Evolutionary conservation across 2,888 invertebrate species (phyloP), one percentile per base, ranked within the genome.

Genomic region (Hesperia comma): DNA sequence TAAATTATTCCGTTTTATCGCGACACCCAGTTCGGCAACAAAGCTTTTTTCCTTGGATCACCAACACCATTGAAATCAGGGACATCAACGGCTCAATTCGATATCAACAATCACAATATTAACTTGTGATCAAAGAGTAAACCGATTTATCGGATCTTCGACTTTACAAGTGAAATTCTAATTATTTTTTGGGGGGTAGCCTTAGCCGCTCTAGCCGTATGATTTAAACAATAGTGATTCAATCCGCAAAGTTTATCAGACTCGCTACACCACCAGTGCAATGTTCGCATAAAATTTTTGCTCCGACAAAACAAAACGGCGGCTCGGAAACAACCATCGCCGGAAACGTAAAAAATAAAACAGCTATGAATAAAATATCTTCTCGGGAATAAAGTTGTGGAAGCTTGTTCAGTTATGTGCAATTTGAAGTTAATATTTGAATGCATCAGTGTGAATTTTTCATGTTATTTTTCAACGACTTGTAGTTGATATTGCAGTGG

Each of bases 351-450:
- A 55, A 54, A 56, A 56, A 56, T 56, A 56, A 56, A 21, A 40
- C 14, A 21, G 56, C 57, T 17, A 57, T 57, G 41, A 57, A 57
- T 57, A 57, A 57, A 26, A 57, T 57, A 41, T 57, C 21, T 41
- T 26, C 41, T 7, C 26, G 40, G 14, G 41, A 56, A 56, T 57
- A 41, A 57, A 26, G 21, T 26, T 8, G 57, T n/a, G 17, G 19
- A 19, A 49, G 49, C 49, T 10, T 19, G 49, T 19, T 49, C 49
- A 49, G 49, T 19, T 49, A 19, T 49, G 19, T 49, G 49, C 49
- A 49, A 49, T 19, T 49, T 49, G 17, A 49, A 49, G 19, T 49
- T 49, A 49, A 49, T 19, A 49, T 49, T 49, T 49, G 19, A 19
- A 49, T 49, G 19, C 10, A 21, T 21, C 49, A 19, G 19, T 19